Conservation (phyloP, 2,888 invertebrate species). For the Steinernema scapterisci region DNA sequence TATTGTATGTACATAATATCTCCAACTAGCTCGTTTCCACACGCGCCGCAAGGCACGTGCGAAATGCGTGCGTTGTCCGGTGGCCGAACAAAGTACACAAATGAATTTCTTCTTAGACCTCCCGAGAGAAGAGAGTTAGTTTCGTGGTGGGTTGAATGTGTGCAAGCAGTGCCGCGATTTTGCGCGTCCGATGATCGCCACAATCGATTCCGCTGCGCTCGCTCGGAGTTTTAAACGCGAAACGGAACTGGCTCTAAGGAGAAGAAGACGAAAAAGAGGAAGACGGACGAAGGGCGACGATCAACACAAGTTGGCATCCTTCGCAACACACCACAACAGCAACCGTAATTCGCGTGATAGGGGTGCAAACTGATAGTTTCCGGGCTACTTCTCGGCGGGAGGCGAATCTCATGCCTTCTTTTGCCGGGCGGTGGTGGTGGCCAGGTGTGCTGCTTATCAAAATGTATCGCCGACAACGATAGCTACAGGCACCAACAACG, state of each 20-base stretch:
- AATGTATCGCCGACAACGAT: neutral
- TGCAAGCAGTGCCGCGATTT: neutral
- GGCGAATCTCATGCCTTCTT: too few species aligned
- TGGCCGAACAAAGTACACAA: constrained; percentile 27
- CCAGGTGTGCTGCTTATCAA: constrained; percentile 1
- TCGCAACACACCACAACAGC: constrained; percentile 13
- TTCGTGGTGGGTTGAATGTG: neutral
- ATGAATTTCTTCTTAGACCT: constrained; percentile 10
- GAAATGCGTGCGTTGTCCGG: constrained; percentile 3
- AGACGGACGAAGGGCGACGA: neutral
- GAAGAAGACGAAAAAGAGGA: neutral
- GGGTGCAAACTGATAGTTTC: neutral
- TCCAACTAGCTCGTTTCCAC: neutral
- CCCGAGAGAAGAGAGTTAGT: neutral
- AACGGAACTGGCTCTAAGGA: neutral
- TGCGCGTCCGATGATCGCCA: too few species aligned
- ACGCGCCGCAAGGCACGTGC: neutral
- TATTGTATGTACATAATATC: constrained; percentile 25
- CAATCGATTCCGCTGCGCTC: neutral
- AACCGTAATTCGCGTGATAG: constrained; percentile 17
- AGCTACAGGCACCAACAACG: neutral
- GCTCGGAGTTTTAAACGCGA: neutral
- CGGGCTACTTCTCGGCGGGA: neutral
- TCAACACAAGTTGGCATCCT: constrained; percentile 1
- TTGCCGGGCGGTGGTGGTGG: too few species aligned